phyloP scores from a whole-genome alignment of 2,113 vertebrate species.

The Calidris pygmaea region DNA sequence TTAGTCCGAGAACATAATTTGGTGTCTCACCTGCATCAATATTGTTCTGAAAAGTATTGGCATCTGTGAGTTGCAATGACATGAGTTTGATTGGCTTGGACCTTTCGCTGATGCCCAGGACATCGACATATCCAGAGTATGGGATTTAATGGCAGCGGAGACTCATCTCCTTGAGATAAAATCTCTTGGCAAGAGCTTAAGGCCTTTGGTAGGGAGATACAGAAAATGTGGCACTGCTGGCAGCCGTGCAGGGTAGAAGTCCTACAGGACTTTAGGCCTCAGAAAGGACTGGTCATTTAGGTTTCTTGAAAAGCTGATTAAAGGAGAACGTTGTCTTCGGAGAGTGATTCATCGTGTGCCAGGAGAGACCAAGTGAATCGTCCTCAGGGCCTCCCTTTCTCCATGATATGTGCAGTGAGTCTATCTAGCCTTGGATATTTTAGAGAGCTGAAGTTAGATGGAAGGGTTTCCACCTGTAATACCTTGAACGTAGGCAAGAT shows the following conservation, averaged over 20 bases:
- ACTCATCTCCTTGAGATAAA: neutral
- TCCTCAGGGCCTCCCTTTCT: neutral
- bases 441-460: neutral
- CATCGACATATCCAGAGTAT: neutral
- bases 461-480: neutral
- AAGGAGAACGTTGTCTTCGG: neutral
- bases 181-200: neutral
- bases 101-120: neutral
- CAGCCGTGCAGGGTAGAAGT: neutral
- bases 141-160: neutral
- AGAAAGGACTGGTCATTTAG: neutral
- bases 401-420: neutral
- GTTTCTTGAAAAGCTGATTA: neutral
- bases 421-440: neutral
- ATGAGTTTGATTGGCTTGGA: conserved; percentile 21
- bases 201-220: neutral
- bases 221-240: neutral
- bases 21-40: neutral
- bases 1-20: neutral
- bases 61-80: neutral
- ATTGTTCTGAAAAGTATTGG: conserved; percentile 1
- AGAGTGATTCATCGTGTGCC: neutral
- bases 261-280: neutral
- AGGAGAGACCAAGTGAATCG: neutral
- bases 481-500: neutral